Evolutionary conservation across 1,140 invertebrate genomes (phyloP), one percentile per base, ranked within the genome.

Genomic region (Drosophila kohkoa): DNA sequence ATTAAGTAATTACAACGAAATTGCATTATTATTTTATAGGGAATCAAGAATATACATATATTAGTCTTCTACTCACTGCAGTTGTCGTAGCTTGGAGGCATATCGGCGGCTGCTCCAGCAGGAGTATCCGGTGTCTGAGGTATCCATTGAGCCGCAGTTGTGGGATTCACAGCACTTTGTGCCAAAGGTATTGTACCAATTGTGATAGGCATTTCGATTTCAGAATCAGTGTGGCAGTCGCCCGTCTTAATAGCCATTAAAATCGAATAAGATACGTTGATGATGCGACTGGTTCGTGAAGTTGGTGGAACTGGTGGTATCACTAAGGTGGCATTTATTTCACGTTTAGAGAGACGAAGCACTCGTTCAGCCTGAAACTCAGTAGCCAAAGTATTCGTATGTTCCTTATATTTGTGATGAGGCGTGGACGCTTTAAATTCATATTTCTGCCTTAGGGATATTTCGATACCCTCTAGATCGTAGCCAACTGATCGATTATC

Each of bases 221-320:
- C 81, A 5, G 82, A 63, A 58, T 91, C 77, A 7, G 70, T 58
- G 41, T 85, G 76, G 10, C 90, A 92, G 10, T 28, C 46, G 0
- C 87, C 60, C n/a, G 60, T 91, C 5, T 77, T 69, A 1, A 92
- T 90, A 1, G 74, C 54, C 41, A 92, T 75, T 4, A 77, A 63
- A 0, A 92, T 58, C 1, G 64, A 45, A 13, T 91, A 90, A 25
- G 75, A 62, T 0, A 89, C 73, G 1, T 65, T 67, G 28, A 92
- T 79, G 5, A 92, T 91, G 28, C 82, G 76, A 3, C 46, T 8
- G 1, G 35, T 20, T 2, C 79, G 54, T 78, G 96, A 95, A 0
- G 85, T 78, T 1, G 91, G 91, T 2, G 87, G 80, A 8, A 82
- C 77, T 1, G 91, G 63, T 1, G 91, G 91, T 63, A 92, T 90